A percentile compares a stretch with the other conserved stretches of the same genome.
These are phyloP conservation scores for Pissodes strobi DNA, from an alignment of 1,140 invertebrate genomes.

Conservation along the genomic window DNA sequence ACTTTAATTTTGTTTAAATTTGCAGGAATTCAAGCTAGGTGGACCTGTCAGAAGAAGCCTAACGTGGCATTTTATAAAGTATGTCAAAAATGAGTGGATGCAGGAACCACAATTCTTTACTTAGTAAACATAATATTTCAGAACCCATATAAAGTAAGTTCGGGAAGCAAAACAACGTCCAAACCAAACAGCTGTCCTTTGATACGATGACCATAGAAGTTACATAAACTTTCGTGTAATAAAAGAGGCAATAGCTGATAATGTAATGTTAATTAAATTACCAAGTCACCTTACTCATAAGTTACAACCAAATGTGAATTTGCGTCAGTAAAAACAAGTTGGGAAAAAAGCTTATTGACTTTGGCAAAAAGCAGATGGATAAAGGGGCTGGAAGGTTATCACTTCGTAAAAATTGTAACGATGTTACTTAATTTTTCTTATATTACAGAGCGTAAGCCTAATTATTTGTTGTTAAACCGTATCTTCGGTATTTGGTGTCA, in stretches of 20 bases:
- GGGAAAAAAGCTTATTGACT: too few relatives aligned
- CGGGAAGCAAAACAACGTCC: constrained; percentile 7
- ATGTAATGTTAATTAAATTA: constrained; percentile 28
- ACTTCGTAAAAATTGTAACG: too few relatives aligned
- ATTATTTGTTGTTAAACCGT: too few relatives aligned
- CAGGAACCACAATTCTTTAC: constrained; percentile 46
- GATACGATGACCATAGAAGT: constrained; percentile 34
- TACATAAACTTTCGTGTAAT: constrained; percentile 25
- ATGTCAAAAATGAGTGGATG: constrained; percentile 47
- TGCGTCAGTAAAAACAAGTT: constrained; percentile 44
- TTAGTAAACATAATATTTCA: constrained; percentile 43
- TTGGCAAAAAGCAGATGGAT: too few relatives aligned
- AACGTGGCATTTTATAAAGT: constrained; percentile 47
- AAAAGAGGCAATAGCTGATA: constrained; percentile 29
- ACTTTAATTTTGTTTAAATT: constrained; percentile 50
- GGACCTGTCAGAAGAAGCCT: constrained; percentile 39
- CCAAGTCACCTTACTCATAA: too few relatives aligned
- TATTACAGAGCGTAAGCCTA: too few relatives aligned
- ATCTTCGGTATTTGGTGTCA: too few relatives aligned
- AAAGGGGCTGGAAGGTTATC: too few relatives aligned
- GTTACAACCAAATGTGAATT: constrained; percentile 34
- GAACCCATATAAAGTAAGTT: too few relatives aligned
- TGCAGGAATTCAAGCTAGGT: too few relatives aligned
- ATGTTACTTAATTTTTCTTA: too few relatives aligned
- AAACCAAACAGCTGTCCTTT: constrained; percentile 19